These are phyloP conservation scores for Pteropus alecto DNA, from an alignment of 2,113 vertebrate genomes.

Conservation along the genomic window DNA sequence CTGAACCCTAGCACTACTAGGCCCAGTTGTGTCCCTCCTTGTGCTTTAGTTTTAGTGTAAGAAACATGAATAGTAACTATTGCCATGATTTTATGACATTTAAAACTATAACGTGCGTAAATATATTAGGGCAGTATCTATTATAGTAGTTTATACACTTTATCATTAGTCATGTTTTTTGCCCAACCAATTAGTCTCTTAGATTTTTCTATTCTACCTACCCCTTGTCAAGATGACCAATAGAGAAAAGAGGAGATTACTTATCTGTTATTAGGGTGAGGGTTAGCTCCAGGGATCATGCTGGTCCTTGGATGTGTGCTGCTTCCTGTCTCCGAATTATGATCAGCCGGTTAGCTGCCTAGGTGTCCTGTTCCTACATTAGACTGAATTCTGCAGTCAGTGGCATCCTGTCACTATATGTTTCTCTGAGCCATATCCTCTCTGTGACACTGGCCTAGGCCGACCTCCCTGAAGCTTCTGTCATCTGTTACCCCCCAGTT, in stretches of 20 bases:
- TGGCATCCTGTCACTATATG: not conserved
- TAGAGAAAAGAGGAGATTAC: not conserved
- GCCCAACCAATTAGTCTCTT: not conserved
- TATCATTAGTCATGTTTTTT: not conserved
- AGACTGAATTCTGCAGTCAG: not conserved
- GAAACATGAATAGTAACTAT: not conserved
- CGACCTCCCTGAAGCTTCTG: not conserved
- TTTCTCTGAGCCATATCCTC: not conserved
- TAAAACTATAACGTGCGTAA: not conserved
- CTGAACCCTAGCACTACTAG: rapidly evolving
- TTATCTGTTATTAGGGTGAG: not conserved
- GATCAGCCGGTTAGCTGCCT: rapidly evolving
- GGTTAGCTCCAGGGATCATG: not conserved
- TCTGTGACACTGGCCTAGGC: not conserved
- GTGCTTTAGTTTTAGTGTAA: not conserved
- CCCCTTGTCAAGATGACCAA: not conserved
- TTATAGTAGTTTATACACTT: not conserved
- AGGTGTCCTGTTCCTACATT: not conserved
- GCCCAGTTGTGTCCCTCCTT: rapidly evolving
- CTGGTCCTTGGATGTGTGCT: not conserved
- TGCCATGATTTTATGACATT: not conserved
- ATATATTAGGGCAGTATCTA: not conserved
- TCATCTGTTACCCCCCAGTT: not conserved
- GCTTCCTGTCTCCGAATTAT: not conserved
- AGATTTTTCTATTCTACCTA: not conserved